These are phyloP conservation scores for Cranoglanis bouderius DNA, from an alignment of 2,113 vertebrate species.

Conservation along the genomic window DNA sequence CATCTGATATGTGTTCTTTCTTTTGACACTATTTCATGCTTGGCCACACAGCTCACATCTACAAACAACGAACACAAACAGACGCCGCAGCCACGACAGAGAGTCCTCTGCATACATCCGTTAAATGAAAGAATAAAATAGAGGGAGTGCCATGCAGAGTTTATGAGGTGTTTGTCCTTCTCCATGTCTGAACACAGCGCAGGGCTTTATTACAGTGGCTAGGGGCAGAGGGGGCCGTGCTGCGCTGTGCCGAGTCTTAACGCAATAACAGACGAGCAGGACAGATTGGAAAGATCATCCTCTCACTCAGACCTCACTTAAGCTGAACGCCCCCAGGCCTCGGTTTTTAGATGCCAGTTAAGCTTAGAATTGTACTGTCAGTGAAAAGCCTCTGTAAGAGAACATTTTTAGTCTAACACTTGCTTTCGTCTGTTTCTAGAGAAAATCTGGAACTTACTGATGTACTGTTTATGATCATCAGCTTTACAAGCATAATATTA, in stretches of 20 bases:
- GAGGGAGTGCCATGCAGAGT: conserved; percentile 8
- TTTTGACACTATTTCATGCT: conserved; percentile 39
- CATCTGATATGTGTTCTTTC: conserved; percentile 9
- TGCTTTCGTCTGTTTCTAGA: not conserved
- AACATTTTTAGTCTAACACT: not conserved
- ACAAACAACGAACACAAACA: conserved; percentile 20
- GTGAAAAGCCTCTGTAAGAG: not conserved
- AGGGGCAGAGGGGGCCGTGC: not conserved
- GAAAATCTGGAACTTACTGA: not conserved
- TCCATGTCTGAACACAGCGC: conserved; percentile 12
- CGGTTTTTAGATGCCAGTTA: not conserved
- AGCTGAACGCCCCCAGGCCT: not conserved
- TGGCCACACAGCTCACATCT: conserved; percentile 31
- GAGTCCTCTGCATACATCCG: conserved; percentile 3
- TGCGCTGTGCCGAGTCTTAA: not conserved
- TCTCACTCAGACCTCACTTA: conserved; percentile 3
- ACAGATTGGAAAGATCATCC: conserved; percentile 6
- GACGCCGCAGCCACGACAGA: not conserved
- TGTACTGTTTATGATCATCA: not conserved
- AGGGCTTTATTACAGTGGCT: conserved; percentile 35
- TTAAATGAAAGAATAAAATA: conserved; percentile 1
- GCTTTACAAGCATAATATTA: not conserved
- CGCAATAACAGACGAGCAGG: not conserved
- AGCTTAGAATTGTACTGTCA: not conserved
- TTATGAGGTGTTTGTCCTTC: conserved; percentile 37